Evolutionary conservation across 2,888 invertebrate species (phyloP), one percentile per base, ranked within the genome.

Genomic region (Ophioninae sp.): DNA sequence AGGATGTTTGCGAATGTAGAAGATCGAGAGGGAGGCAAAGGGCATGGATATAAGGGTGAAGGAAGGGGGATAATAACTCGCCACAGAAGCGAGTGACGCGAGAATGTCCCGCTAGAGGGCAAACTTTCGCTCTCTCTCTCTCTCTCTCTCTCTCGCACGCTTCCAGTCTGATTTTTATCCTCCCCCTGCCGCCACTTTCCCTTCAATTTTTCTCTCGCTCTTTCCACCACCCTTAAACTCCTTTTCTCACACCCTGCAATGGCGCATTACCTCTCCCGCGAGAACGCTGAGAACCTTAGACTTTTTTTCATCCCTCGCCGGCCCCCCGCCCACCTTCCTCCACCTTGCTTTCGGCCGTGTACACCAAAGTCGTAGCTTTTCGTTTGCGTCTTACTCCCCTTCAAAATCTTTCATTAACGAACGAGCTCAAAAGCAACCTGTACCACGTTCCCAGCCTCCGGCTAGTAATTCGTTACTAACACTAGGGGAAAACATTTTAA

Each of bases 131-230:
- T 57, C 59, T 74, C 65, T 62, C 50, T 72, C 37, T 68, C 57
- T 20, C 79, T 44, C 67, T 20, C 69, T 76, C 72, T 69, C n/a
- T n/a, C n/a, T n/a, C n/a, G n/a, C n/a, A n/a, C n/a, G n/a, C n/a
- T n/a, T n/a, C n/a, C n/a, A n/a, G n/a, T n/a, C n/a, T n/a, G n/a
- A n/a, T n/a, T 75, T 21, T 68, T 61, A 39, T 56, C 59, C 13
- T 37, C 7, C 20, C 50, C 13, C 50, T 23, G 13, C 44, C 1
- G 44, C 57, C 75, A 21, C 75, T 62, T 64, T 75, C 77, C 44
- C 67, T 72, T 39, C 82, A 62, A 70, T 75, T 65, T 80, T 76
- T 62, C 39, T 21, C 37, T 59, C 80, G 74, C 75, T 77, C 78
- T 50, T 78, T 75, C 65, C 20, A 65, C 64, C 79, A 30, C 69